Conservation (phyloP, 2,888 invertebrate genomes). For the Bhutanitis thaidina region DNA sequence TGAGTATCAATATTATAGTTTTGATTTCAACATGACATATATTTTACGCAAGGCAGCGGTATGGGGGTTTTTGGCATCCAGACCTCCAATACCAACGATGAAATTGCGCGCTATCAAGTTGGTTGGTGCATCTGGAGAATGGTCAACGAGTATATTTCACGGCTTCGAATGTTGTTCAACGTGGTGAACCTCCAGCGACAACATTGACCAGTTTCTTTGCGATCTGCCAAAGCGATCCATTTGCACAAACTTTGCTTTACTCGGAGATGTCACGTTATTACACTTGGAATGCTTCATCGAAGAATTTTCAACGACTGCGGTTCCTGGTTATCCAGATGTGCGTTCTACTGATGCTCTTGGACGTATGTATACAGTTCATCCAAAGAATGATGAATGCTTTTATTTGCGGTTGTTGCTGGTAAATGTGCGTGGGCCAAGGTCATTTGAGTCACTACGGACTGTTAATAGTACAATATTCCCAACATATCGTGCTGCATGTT, state of each 20-base stretch:
- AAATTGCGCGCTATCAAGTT: too few species aligned
- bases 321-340: conserved; percentile 2
- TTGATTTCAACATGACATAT: conserved; percentile 6
- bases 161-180: conserved; percentile 23
- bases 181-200: conserved; percentile 28
- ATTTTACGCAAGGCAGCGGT: conserved; percentile 28
- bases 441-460: conserved; percentile 27
- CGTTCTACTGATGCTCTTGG: background rate
- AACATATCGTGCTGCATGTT: background rate
- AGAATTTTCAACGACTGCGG: conserved; percentile 2
- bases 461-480: conserved; percentile 23
- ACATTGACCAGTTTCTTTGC: conserved; percentile 26
- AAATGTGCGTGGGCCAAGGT: conserved; percentile 29
- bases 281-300: too few species aligned
- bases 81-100: conserved; percentile 22
- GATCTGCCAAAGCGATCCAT: conserved; percentile 19
- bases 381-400: too few species aligned
- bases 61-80: conserved; percentile 24
- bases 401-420: conserved; percentile 4
- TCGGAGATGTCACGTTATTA: conserved; percentile 8
- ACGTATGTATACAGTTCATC: too few species aligned
- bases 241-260: conserved; percentile 24
- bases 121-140: conserved; percentile 25
- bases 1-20: too few species aligned
- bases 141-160: conserved; percentile 27